Conservation (phyloP, 2,797 vertebrate genomes). For the Graptemys geographica region DNA sequence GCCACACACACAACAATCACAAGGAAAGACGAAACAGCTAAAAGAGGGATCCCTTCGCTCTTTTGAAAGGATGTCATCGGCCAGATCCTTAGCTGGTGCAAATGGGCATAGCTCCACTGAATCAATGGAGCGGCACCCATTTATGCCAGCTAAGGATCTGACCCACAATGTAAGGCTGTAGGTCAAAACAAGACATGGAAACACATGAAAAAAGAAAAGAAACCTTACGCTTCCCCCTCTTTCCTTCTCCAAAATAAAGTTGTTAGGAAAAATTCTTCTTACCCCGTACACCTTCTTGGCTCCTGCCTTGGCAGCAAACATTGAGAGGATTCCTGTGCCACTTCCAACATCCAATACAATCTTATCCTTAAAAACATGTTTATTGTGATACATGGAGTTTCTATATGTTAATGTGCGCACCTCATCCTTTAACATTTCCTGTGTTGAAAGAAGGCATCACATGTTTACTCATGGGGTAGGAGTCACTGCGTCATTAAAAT, state of each 20-base stretch:
- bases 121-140: neutral
- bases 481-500: neutral
- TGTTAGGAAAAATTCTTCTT: constrained; percentile 61
- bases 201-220: neutral
- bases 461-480: neutral
- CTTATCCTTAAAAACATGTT: constrained; percentile 98
- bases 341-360: constrained; percentile 97
- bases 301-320: constrained; percentile 99
- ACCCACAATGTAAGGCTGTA: neutral
- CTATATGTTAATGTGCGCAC: constrained; percentile 97
- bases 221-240: neutral
- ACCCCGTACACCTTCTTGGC: constrained; percentile 97
- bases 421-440: constrained; percentile 99
- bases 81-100: neutral
- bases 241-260: neutral
- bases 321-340: constrained; percentile 96
- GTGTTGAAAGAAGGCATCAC: constrained; percentile 11
- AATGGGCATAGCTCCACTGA: neutral
- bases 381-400: constrained; percentile 99
- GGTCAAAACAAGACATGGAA: constrained; percentile 21
- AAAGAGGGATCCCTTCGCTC: neutral
- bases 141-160: neutral
- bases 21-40: neutral
- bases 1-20: neutral
- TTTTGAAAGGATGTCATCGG: constrained; percentile 2